phyloP scores from a whole-genome alignment of 2,797 vertebrate genomes.

The Dromococcyx pavoninus region DNA sequence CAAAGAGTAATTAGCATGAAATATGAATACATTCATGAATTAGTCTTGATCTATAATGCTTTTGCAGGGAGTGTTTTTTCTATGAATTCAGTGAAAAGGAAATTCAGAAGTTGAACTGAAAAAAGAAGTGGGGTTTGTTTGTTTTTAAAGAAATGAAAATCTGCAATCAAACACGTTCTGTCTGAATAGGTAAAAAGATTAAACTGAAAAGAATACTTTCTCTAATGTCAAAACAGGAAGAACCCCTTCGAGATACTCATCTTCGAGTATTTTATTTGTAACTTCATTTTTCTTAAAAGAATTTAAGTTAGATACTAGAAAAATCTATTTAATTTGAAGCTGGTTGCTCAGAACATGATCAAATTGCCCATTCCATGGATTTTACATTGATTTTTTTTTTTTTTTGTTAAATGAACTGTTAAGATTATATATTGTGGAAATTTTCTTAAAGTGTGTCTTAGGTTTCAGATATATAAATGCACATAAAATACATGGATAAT shows the following conservation, averaged over 20 bases:
- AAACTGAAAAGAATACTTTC: background rate
- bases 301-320: background rate
- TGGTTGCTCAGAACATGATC: background rate
- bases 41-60: conserved; percentile 75
- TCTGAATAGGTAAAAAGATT: conserved; percentile 40
- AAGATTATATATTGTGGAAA: background rate
- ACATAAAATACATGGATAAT: background rate
- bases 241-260: background rate
- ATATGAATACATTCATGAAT: conserved; percentile 76
- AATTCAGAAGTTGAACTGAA: conserved; percentile 54
- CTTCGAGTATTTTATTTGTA: background rate
- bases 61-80: conserved; percentile 68
- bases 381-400: no score
- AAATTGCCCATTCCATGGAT: background rate
- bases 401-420: background rate
- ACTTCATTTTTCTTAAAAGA: background rate
- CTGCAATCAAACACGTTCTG: background rate
- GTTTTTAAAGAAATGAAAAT: conserved; percentile 21
- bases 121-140: conserved; percentile 2
- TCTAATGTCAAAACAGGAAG: background rate
- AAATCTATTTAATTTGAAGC: background rate
- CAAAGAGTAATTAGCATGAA: conserved; percentile 81
- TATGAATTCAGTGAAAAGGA: conserved; percentile 61
- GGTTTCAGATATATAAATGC: background rate
- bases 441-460: background rate